Base-by-base conservation (phyloP, 2,113 vertebrate species). In the Peromyscus polionotus region DNA sequence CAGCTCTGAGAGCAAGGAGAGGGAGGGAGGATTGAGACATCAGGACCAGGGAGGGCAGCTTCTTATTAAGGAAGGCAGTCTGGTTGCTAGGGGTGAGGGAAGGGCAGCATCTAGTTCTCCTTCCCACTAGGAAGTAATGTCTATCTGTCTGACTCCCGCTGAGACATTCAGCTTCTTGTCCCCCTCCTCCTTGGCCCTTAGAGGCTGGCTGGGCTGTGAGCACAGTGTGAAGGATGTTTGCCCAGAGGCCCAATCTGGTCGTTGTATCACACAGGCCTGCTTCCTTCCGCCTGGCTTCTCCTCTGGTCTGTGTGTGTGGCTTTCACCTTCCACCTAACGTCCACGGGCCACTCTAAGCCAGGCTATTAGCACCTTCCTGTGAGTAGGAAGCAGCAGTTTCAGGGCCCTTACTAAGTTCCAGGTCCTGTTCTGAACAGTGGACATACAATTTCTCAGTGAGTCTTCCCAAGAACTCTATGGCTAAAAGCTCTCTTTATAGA, bases 1-100 rank as follows among this genome's bases (percentile, higher is more conserved):
- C 73, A 91, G 72, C 83, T 91, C 68, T 26, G 63, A 2, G 54
- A 93, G 73, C 68, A 45, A 31, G 51, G 73, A 59, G 42, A 59
- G 67, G 79, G 59, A 57, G 36, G 85, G 87, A 88, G 84, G 88
- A 98, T 96, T 96, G 96, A 98, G 96, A 97, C 19, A 19, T 97
- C 96, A 96, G 95, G 75, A 85, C 92, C 57, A 3, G 75, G 90
- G 96, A 96, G 80, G 68, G 90, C 80, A 87, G 70, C 48, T 93
- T 51, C 90, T 93, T 87, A 76, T 83, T 90, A 87, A 80, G 59
- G 75, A 75, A 95, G 36, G 36, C 48, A 94, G 39, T 22, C 45
- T 92, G 42, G 20, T 86, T 95, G 93, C 73, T 88, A 63, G 81
- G 81, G 91, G 57, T 45, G 68, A 97, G 36, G 22, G 73, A 79